Conservation (phyloP, 2,888 invertebrate species). For the Escarpia spicata region DNA sequence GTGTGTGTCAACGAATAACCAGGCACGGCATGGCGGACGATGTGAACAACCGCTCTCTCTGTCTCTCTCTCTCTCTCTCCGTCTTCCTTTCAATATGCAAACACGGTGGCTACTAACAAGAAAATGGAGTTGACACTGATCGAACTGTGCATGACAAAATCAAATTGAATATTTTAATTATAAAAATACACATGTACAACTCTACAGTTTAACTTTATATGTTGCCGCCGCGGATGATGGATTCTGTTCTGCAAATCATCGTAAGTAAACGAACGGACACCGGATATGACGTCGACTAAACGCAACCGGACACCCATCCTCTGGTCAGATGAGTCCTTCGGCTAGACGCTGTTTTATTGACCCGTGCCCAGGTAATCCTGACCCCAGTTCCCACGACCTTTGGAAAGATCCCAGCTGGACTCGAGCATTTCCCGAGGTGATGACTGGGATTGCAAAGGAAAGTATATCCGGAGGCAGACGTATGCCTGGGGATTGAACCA, state of each 20-base stretch:
- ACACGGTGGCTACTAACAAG: no score
- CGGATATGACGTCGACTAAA: not conserved
- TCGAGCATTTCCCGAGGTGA: not conserved
- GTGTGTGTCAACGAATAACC: not conserved
- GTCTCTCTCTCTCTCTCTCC: no score
- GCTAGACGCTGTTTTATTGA: not conserved
- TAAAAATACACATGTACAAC: no score
- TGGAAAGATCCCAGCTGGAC: not conserved
- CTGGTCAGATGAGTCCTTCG: not conserved
- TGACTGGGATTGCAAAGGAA: not conserved
- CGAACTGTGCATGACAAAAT: no score
- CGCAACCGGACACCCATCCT: not conserved
- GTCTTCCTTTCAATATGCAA: no score
- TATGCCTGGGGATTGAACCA: not conserved
- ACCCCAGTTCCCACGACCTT: not conserved
- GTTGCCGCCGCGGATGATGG: no score
- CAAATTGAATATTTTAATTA: no score
- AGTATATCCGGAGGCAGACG: not conserved
- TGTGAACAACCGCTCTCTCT: not conserved
- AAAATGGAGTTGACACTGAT: no score
- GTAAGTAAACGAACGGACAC: no score
- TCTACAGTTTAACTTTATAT: no score
- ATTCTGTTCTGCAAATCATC: no score
- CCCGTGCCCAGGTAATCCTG: not conserved
- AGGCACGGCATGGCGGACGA: not conserved